Conservation (phyloP, 2,888 invertebrate species). For the Epirrhoe alternata region DNA sequence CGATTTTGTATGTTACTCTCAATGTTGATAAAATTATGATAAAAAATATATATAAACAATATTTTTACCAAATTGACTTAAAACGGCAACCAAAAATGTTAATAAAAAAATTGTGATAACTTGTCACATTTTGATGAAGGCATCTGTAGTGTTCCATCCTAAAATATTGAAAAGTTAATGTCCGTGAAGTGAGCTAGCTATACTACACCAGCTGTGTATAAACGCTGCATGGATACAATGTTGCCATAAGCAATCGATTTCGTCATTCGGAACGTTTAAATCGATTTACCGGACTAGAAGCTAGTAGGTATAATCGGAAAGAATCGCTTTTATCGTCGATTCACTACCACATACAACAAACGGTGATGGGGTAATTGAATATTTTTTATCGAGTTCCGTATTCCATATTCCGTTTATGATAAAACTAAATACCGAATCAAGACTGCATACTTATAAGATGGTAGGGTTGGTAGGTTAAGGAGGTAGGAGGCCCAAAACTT, state of each 20-base stretch:
- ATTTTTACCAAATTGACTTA: too few species aligned
- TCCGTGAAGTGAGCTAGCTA: slow-evolving; percentile 2
- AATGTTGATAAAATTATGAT: too few species aligned
- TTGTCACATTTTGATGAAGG: too few species aligned
- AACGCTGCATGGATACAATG: slow-evolving; percentile 59
- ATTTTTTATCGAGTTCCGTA: slow-evolving; percentile 52
- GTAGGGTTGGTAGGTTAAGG: too few species aligned
- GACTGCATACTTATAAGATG: not conserved
- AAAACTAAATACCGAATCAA: not conserved
- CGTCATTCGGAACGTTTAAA: slow-evolving; percentile 62
- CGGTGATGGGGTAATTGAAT: slow-evolving; percentile 56
- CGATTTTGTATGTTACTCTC: too few species aligned
- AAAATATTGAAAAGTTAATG: not conserved
- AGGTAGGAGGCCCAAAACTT: not conserved
- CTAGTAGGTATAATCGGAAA: slow-evolving; percentile 63
- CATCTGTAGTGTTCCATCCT: too few species aligned
- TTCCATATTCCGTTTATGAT: not conserved
- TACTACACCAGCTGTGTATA: slow-evolving; percentile 21
- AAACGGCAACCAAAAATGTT: too few species aligned
- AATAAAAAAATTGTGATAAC: too few species aligned
- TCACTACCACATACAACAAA: slow-evolving; percentile 59
- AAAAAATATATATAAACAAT: too few species aligned
- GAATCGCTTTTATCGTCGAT: slow-evolving; percentile 72
- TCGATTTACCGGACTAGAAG: slow-evolving; percentile 68
- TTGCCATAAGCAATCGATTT: slow-evolving; percentile 70